Percentiles rank a stretch among this genome's conserved stretches.
These are phyloP conservation scores for Odontocerum albicorne DNA, from an alignment of 2,888 invertebrate genomes.

Conservation along the genomic window DNA sequence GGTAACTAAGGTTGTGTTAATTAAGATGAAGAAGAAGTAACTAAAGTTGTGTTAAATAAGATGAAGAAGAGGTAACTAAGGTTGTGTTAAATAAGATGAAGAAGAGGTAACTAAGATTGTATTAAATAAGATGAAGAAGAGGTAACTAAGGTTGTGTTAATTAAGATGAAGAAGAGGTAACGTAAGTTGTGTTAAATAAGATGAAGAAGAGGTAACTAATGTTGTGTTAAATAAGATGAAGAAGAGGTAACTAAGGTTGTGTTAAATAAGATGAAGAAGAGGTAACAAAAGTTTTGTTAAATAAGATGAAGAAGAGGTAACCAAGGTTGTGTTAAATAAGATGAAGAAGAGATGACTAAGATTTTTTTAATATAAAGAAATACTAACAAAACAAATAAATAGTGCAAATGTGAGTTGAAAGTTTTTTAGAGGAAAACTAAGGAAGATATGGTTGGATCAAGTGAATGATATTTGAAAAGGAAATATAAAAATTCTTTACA, in stretches of 20 bases:
- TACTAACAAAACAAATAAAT: too few relatives aligned
- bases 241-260: not conserved
- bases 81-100: not conserved
- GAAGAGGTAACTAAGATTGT: not conserved
- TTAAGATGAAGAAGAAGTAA: not conserved
- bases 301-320: too few relatives aligned
- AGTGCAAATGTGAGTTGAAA: too few relatives aligned
- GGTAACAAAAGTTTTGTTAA: too few relatives aligned
- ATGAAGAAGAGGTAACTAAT: not conserved
- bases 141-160: not conserved
- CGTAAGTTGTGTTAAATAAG: not conserved
- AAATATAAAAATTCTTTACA: too few relatives aligned
- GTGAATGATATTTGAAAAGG: too few relatives aligned
- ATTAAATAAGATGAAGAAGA: not conserved
- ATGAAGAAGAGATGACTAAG: too few relatives aligned
- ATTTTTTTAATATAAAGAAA: too few relatives aligned
- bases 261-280: not conserved
- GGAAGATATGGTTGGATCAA: too few relatives aligned
- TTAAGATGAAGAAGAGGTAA: not conserved
- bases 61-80: not conserved
- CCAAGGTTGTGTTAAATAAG: too few relatives aligned
- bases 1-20: not conserved
- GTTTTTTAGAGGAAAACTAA: too few relatives aligned
- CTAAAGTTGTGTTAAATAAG: not conserved
- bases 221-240: not conserved